Evolutionary conservation across 2,113 vertebrate genomes (phyloP), one percentile per base, ranked within the genome.

Genomic region (Gadus chalcogrammus): DNA sequence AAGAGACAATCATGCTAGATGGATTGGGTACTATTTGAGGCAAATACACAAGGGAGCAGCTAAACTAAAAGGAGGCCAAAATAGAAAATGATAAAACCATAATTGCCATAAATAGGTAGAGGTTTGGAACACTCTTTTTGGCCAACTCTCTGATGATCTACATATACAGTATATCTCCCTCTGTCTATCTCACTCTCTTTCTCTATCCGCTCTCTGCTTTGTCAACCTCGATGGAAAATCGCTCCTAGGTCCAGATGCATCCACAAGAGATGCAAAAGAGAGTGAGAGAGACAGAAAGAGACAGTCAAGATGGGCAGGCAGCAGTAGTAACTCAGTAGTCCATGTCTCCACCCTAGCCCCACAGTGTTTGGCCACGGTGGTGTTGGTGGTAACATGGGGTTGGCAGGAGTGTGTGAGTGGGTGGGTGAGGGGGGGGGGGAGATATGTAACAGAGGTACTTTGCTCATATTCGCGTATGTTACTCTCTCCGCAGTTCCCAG

Each of bases 161-260:
- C 15, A 4, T 18, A 5, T 42, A n/a, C n/a, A n/a, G n/a, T n/a
- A 52, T 61, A 59, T 18, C 53, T 48, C 48, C 20, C 61, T 35
- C 28, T 20, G 2, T 22, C 20, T 9, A 15, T 15, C 20, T 56
- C 58, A 17, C 22, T 42, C 24, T 15, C 16, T 22, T 61, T 56
- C 42, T 48, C 42, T 48, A 7, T 48, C 42, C 24, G 59, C 69
- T 56, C 67, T 76, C 66, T 62, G 38, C 58, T 73, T 79, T 88
- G 85, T 89, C 88, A 91, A 81, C 70, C 64, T n/a, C 78, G 84
- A 80, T 72, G 86, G 88, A 92, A 92, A 92, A 91, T 84, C 76
- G 74, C 68, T 78, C 80, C 76, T 53, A 66, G 65, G 67, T 90
- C 89, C 89, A 92, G 84, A 80, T 73, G 72, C 70, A 76, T 73